phyloP scores from a whole-genome alignment of 2,888 invertebrate species.

The Coelogynopora nodosa region DNA sequence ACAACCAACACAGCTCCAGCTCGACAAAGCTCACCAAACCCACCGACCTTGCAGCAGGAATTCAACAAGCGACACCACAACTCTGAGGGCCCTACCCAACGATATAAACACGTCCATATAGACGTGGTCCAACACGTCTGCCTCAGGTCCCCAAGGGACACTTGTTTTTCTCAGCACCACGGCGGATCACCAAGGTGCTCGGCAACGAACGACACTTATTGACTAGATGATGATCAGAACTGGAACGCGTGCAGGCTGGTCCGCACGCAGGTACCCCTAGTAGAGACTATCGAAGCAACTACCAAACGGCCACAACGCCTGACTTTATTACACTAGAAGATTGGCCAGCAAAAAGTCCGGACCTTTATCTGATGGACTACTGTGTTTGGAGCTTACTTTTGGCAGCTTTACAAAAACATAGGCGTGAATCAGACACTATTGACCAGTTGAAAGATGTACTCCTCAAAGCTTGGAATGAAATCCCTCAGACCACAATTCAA shows the following conservation, averaged over 20 bases:
- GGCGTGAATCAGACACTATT: too few species aligned
- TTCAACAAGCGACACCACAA: background rate
- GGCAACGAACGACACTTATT: constrained; percentile 34
- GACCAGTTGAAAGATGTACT: too few species aligned
- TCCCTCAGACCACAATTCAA: too few species aligned
- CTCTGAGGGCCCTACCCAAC: background rate
- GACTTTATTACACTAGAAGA: too few species aligned
- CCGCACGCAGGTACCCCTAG: background rate
- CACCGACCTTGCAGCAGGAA: background rate
- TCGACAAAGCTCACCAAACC: background rate
- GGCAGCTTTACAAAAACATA: too few species aligned
- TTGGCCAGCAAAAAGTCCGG: too few species aligned
- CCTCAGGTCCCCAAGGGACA: constrained; percentile 5
- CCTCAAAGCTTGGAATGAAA: too few species aligned
- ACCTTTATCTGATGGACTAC: too few species aligned
- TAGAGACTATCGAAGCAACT: background rate
- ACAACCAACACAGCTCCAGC: background rate
- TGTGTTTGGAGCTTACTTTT: too few species aligned
- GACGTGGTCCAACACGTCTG: too few species aligned
- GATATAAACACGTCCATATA: background rate
- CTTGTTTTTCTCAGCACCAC: background rate
- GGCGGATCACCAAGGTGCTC: background rate
- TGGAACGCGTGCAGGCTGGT: constrained; percentile 16
- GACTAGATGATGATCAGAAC: background rate
- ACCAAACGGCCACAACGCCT: too few species aligned